These are phyloP conservation scores for Archaeoteleia sp. DNA, from an alignment of 2,888 invertebrate species.

Conservation along the genomic window DNA sequence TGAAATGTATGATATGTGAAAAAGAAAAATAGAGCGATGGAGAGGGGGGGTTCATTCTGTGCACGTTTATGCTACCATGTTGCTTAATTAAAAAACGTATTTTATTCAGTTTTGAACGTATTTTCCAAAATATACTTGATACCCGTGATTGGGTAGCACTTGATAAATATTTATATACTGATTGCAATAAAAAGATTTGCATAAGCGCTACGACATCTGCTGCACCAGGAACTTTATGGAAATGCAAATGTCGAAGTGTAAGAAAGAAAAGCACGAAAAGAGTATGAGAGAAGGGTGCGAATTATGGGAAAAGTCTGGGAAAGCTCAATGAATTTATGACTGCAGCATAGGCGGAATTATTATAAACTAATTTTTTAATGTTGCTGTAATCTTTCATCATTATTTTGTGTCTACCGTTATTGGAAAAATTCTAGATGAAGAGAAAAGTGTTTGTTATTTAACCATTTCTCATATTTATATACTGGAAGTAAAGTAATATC, in stretches of 20 bases:
- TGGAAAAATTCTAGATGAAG: too few relatives aligned
- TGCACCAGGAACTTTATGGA: slow-evolving; percentile 41
- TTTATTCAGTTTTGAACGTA: too few relatives aligned
- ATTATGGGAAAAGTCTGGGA: slow-evolving; percentile 43
- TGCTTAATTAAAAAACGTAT: too few relatives aligned
- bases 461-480: too few relatives aligned
- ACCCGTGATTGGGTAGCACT: slow-evolving; percentile 14
- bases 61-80: too few relatives aligned
- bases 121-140: slow-evolving; percentile 29
- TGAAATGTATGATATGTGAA: too few relatives aligned
- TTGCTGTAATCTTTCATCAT: not conserved
- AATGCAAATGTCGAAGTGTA: slow-evolving; percentile 38
- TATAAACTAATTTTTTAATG: slow-evolving; percentile 40
- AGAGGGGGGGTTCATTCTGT: too few relatives aligned
- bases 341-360: slow-evolving; percentile 29
- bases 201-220: slow-evolving; percentile 37
- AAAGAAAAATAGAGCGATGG: too few relatives aligned
- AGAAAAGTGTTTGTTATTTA: too few relatives aligned
- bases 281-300: slow-evolving; percentile 41
- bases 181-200: slow-evolving; percentile 47
- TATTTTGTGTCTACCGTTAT: too few relatives aligned
- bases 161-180: slow-evolving; percentile 43
- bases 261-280: slow-evolving; percentile 26
- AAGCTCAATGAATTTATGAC: slow-evolving; percentile 44
- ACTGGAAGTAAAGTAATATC: too few relatives aligned